A percentile compares a stretch with the other conserved stretches of the same genome.
Evolutionary conservation across 2,888 invertebrate species (phyloP).

Genomic region (Tethea ocularis): DNA sequence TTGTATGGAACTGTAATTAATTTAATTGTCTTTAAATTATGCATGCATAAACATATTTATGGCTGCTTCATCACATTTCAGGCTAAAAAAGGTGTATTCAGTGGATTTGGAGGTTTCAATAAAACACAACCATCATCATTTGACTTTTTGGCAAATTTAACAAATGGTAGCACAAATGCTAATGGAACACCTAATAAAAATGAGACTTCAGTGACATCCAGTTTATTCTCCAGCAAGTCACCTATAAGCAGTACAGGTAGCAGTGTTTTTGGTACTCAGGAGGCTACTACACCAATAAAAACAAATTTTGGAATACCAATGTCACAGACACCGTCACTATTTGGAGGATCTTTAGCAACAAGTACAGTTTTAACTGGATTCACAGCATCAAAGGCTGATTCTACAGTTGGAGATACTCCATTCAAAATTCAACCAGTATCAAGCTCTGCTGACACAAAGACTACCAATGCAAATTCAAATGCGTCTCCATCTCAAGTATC

Average conservation of each 20-base stretch:
- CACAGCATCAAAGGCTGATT: conserved; percentile 56
- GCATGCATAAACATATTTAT: not conserved
- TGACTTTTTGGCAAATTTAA: conserved; percentile 84
- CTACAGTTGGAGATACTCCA: conserved; percentile 56
- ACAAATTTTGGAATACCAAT: conserved; percentile 44
- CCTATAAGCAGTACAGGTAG: conserved; percentile 43
- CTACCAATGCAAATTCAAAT: conserved; percentile 40
- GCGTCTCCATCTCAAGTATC: conserved; percentile 46
- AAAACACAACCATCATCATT: conserved; percentile 82
- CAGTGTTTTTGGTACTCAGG: conserved; percentile 47
- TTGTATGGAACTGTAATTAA: no score
- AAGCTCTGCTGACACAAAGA: conserved; percentile 39
- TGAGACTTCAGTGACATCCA: conserved; percentile 52
- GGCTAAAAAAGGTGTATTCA: conserved; percentile 85
- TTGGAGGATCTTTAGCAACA: conserved; percentile 43
- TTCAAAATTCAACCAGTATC: conserved; percentile 58
- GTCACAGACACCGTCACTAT: conserved; percentile 45
- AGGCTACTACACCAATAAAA: conserved; percentile 39
- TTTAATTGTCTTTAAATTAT: no score
- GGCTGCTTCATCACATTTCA: conserved; percentile 47
- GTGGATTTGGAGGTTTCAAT: conserved; percentile 87
- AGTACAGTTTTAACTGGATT: conserved; percentile 48
- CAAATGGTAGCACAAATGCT: conserved; percentile 73
- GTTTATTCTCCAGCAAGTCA: conserved; percentile 52
- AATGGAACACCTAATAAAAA: conserved; percentile 50